Base-by-base conservation (phyloP, 2,888 invertebrate genomes). In the Mesopsocus fuscifrons region DNA sequence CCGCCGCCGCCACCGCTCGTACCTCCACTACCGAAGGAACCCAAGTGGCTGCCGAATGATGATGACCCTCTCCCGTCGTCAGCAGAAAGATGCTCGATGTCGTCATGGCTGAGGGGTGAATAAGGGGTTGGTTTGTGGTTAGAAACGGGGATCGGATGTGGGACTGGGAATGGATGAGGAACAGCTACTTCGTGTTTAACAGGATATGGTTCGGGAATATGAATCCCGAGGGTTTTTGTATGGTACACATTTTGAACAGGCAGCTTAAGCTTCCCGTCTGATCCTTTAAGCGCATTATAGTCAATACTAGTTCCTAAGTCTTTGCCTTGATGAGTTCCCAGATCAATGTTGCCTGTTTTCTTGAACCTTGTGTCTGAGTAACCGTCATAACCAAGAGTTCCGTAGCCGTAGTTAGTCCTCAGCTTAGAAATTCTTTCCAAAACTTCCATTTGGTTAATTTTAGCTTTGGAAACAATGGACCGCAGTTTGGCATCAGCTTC, bases 151-250 rank as follows among this genome's bases (percentile, higher is more conserved):
- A 20, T 20, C 4, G 38, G 38, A 5, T 17, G 20, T 3, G 38
- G 38, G 4, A 38, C 38, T 5, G 38, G 38, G 20, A 20, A 38
- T 3, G 38, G 38, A 3, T 17, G 20, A 6, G 38, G 38, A 17
- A 38, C 38, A 5, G 38, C 20, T 3, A 38, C 18, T 38, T 38
- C 38, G 17, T 38, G 38, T 17, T 38, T 38, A 18, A 38, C 38
- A 11, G 38, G 38, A 38, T 38, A 38, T 6, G 38, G 38, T 18
- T 38, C 4, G 17, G 38, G 38, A 5, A 38, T 21, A 17, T 38
- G 38, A 11, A 38, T 38, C 4, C 38, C 38, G 15, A 38, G 20
- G n/a, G 38, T 38, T 38, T 38, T 38, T 20, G 38, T 38, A 20
- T 20, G 20, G 11, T 17, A 20, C 6, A 38, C 38, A 9, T 17